These are phyloP conservation scores for Monochamus alternatus DNA, from an alignment of 2,888 invertebrate species.

Conservation along the genomic window DNA sequence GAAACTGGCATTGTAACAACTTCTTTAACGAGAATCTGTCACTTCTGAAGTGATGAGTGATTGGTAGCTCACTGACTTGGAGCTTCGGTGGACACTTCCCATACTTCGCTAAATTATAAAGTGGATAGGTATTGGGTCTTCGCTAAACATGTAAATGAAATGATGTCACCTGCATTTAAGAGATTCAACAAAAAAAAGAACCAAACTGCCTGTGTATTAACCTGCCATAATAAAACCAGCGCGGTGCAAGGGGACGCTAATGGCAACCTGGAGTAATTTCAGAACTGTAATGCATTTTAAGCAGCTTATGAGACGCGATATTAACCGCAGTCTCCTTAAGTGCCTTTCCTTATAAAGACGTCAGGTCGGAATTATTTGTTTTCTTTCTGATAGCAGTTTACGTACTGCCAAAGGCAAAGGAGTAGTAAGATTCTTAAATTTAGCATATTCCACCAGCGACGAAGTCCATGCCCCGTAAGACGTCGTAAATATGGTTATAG, in stretches of 20 bases:
- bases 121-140: too few relatives aligned
- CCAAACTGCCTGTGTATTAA: neutral
- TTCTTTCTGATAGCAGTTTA: neutral
- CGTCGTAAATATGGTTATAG: too few relatives aligned
- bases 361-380: neutral
- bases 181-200: neutral
- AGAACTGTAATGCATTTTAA: slow-evolving; percentile 21
- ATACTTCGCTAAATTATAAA: too few relatives aligned
- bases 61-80: too few relatives aligned
- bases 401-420: neutral
- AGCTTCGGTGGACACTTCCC: too few relatives aligned
- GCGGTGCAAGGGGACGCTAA: slow-evolving; percentile 7
- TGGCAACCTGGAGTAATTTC: slow-evolving; percentile 5
- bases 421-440: too few relatives aligned
- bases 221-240: slow-evolving; percentile 5
- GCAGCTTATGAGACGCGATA: slow-evolving; percentile 1
- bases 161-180: neutral
- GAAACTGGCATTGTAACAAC: too few relatives aligned
- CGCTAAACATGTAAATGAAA: neutral
- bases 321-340: slow-evolving; percentile 1
- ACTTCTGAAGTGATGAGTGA: too few relatives aligned
- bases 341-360: slow-evolving; percentile 7
- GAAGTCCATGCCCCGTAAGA: too few relatives aligned
- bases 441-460: too few relatives aligned
- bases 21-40: too few relatives aligned